phyloP scores from a whole-genome alignment of 2,797 vertebrate genomes.

The Acipenser oxyrinchus region DNA sequence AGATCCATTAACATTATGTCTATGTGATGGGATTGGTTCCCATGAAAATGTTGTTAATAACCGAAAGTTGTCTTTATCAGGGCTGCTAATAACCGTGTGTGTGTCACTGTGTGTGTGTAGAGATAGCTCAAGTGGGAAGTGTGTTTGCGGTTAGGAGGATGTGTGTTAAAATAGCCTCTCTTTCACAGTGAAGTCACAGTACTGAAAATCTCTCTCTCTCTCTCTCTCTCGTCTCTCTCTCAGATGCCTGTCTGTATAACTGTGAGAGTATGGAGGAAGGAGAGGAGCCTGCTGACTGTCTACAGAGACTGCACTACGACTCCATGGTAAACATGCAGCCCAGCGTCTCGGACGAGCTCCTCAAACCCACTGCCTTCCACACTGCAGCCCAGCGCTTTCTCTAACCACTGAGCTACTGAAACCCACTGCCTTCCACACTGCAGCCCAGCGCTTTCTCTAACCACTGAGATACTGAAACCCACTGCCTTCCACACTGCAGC shows the following conservation, averaged over 20 bases:
- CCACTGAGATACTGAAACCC: no score
- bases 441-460: no score
- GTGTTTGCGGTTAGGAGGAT: slow-evolving; percentile 7
- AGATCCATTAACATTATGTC: no score
- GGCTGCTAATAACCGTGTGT: no score
- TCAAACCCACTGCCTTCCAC: neutral
- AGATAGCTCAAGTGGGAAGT: slow-evolving; percentile 6
- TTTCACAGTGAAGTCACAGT: neutral
- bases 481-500: no score
- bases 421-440: no score
- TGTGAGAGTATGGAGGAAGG: slow-evolving; percentile 69
- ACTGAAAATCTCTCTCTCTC: neutral
- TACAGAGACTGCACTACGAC: slow-evolving; percentile 41
- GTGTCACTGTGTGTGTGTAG: neutral
- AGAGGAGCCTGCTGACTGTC: slow-evolving; percentile 41
- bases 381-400: no score
- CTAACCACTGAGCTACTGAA: no score
- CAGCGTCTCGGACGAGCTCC: neutral
- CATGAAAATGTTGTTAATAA: no score
- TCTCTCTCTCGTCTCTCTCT: neutral
- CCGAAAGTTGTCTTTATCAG: no score
- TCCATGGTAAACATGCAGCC: slow-evolving; percentile 37
- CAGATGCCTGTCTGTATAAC: slow-evolving; percentile 68
- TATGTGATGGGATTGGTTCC: no score
- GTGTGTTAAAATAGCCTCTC: neutral